These are phyloP conservation scores for Syrrhaptes paradoxus DNA, from an alignment of 2,113 vertebrate genomes.

Conservation along the genomic window DNA sequence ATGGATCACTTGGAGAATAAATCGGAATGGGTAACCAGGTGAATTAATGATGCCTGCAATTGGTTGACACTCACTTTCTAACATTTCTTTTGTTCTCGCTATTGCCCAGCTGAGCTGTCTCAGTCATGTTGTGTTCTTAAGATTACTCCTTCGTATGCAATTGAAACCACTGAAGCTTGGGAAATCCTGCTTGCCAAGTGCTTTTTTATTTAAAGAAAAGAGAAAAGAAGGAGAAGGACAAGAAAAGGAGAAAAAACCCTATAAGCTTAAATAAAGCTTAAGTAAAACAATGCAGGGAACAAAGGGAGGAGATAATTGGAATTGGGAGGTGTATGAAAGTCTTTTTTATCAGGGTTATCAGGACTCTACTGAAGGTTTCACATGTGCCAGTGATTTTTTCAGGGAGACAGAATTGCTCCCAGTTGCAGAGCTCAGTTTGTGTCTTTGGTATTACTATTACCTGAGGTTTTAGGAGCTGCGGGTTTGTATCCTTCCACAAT, in stretches of 20 bases:
- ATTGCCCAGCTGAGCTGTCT: background rate
- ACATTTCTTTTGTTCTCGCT: background rate
- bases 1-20: background rate
- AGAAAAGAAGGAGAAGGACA: background rate
- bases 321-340: background rate
- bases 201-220: background rate
- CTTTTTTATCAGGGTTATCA: background rate
- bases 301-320: background rate
- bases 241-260: background rate
- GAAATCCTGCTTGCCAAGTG: background rate
- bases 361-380: background rate
- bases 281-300: background rate
- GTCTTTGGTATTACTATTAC: background rate
- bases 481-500: background rate
- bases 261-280: background rate
- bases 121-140: background rate
- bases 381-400: background rate
- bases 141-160: background rate
- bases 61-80: background rate
- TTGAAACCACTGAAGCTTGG: slow-evolving; percentile 3
- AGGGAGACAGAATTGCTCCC: background rate
- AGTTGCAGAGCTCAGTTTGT: background rate
- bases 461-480: background rate
- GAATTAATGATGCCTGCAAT: background rate
- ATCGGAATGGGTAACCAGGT: background rate